Evolutionary conservation across 2,888 invertebrate genomes (phyloP).

Genomic region (Eledone cirrhosa): DNA sequence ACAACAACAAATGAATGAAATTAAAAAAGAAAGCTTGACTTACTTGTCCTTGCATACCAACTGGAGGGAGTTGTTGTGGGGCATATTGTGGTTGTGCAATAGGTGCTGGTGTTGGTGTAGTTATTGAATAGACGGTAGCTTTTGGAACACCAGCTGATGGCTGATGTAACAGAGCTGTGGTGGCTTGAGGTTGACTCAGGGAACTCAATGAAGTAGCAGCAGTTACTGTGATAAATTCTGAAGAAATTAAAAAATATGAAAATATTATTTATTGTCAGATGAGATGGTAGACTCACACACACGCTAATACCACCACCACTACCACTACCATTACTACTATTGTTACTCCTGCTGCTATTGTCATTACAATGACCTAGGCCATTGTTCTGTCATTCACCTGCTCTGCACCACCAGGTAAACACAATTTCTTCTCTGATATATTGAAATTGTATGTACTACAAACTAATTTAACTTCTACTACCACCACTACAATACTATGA

Average conservation of each 20-base stretch:
- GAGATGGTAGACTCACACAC: too few species aligned
- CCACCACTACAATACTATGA: too few species aligned
- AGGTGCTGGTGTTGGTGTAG: conserved; percentile 41
- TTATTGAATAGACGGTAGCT: conserved; percentile 51
- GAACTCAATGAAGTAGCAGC: conserved; percentile 29
- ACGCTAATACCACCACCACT: too few species aligned
- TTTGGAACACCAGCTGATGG: conserved; percentile 39
- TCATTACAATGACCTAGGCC: too few species aligned
- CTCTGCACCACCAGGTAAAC: too few species aligned
- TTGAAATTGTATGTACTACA: too few species aligned
- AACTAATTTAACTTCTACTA: too few species aligned
- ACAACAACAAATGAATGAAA: background rate
- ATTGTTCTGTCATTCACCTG: too few species aligned
- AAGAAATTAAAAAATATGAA: background rate
- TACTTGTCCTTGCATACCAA: conserved; percentile 43
- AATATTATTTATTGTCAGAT: too few species aligned
- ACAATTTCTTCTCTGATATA: too few species aligned
- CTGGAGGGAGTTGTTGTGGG: conserved; percentile 50
- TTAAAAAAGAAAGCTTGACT: background rate
- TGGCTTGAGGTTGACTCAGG: conserved; percentile 31
- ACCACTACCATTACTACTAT: too few species aligned
- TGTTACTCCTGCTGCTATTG: too few species aligned
- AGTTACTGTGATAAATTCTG: conserved; percentile 34
- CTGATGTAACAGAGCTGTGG: conserved; percentile 39
- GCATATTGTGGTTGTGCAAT: conserved; percentile 46